phyloP scores from a whole-genome alignment of 2,888 invertebrate species.

The Brenthis ino region DNA sequence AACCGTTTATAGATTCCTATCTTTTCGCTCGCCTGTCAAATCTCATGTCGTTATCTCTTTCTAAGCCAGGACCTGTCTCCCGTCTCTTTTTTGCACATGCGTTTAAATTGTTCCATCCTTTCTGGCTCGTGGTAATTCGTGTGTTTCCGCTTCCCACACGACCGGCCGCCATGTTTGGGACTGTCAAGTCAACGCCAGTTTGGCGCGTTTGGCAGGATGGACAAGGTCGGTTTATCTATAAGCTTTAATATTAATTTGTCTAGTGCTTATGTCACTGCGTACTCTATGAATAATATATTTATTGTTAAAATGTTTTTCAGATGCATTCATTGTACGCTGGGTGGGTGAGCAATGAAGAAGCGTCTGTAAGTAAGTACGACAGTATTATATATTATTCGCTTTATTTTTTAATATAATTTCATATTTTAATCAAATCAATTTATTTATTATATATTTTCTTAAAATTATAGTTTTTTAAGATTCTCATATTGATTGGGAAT shows the following conservation, averaged over 20 bases:
- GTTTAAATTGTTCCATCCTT: slow-evolving; percentile 68
- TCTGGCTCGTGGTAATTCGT: slow-evolving; percentile 77
- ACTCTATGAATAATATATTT: slow-evolving; percentile 22
- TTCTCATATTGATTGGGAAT: too few species aligned
- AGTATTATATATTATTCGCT: neutral
- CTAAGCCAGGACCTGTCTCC: slow-evolving; percentile 72
- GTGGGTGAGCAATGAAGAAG: slow-evolving; percentile 14
- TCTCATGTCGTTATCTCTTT: slow-evolving; percentile 68
- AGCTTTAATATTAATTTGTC: slow-evolving; percentile 45
- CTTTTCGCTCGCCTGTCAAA: slow-evolving; percentile 70
- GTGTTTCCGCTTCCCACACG: slow-evolving; percentile 80
- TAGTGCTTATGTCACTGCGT: slow-evolving; percentile 24
- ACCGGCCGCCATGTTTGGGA: slow-evolving; percentile 80
- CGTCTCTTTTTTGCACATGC: slow-evolving; percentile 73
- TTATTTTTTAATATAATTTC: neutral
- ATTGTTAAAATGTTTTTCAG: slow-evolving; percentile 43
- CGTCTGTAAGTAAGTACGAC: slow-evolving; percentile 27
- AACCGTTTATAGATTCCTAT: slow-evolving; percentile 75
- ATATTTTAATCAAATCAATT: too few species aligned
- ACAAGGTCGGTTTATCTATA: slow-evolving; percentile 70
- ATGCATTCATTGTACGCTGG: slow-evolving; percentile 31
- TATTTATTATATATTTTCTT: too few species aligned
- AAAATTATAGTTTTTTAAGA: too few species aligned
- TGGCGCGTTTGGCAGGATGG: slow-evolving; percentile 72
- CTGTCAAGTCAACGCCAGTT: slow-evolving; percentile 80